Evolutionary conservation across 2,888 invertebrate genomes (phyloP), one percentile per base, ranked within the genome.

Genomic region (Colostygia pectinataria): DNA sequence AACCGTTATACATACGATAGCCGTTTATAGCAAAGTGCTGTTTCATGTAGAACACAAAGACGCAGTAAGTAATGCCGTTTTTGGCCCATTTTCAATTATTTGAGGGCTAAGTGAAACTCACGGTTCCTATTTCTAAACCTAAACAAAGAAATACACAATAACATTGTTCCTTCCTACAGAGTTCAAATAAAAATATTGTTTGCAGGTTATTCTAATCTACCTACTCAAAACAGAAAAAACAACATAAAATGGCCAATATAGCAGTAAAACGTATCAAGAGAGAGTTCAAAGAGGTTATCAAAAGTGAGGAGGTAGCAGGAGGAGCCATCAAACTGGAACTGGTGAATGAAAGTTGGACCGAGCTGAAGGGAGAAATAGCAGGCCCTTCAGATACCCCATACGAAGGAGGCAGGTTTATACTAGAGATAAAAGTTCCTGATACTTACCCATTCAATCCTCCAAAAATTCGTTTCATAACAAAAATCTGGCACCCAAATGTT

Each of bases 401-500:
- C 79, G 98, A 98, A 89, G 98, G 98, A 33, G 99, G 99, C 12
- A 95, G 93, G 68, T 99, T 98, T 89, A 88, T 95, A 56, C 92
- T 99, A 60, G 98, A 99, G 90, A 99, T 99, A 58, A 97, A 96
- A 92, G 98, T 99, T 65, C 99, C 99, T 69, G 99, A 99, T 87
- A 98, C 98, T 39, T 99, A 99, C 91, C 99, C 99, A 13, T 99
- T 99, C 81, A 98, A 98, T 91, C 99, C 99, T 59, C 99, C 99
- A 40, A 99, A 98, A 94, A 97, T 99, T 59, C 94, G 97, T 63
- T 99, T 99, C 90, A 93, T 97, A 63, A 99, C 99, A 57, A 98
- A 96, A 91, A 98, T 99, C 80, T 99, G 99, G 99, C 99, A 99
- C 91, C 99, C 99, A 41, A 99, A 99, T 87, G 98, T 99, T 71